Percentiles rank a stretch among this genome's conserved stretches.
These are phyloP conservation scores for Drosophila nigrodunni DNA, from an alignment of 1,140 invertebrate genomes.

Conservation along the genomic window DNA sequence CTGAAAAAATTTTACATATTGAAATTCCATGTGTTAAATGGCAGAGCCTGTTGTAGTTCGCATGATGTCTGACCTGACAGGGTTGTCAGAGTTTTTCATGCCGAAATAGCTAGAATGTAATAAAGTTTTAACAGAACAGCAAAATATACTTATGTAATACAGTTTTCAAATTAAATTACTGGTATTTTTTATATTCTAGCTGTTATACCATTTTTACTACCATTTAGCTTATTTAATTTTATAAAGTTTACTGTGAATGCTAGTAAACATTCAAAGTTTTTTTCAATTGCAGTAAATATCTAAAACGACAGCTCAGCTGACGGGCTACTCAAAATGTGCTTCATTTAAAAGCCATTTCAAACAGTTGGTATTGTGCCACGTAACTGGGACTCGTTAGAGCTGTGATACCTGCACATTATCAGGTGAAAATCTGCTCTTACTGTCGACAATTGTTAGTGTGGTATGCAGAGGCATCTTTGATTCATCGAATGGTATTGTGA, in stretches of 20 bases:
- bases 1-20: neutral
- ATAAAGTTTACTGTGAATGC: too few relatives aligned
- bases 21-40: conserved; percentile 6
- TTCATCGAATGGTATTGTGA: conserved; percentile 41
- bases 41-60: too few relatives aligned
- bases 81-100: neutral
- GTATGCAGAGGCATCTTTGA: conserved; percentile 35
- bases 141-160: too few relatives aligned
- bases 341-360: conserved; percentile 13
- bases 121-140: too few relatives aligned
- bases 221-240: too few relatives aligned
- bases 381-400: conserved; percentile 12
- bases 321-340: neutral
- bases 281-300: too few relatives aligned
- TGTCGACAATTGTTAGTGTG: neutral
- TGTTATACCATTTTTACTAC: too few relatives aligned
- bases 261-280: too few relatives aligned
- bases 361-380: conserved; percentile 9
- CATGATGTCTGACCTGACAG: neutral
- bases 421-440: neutral
- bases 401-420: conserved; percentile 33
- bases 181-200: too few relatives aligned
- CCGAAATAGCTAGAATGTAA: too few relatives aligned
- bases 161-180: too few relatives aligned
- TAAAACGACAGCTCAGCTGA: too few relatives aligned